Base-by-base conservation (phyloP, 2,888 invertebrate species). In the Macrophya annulata region DNA sequence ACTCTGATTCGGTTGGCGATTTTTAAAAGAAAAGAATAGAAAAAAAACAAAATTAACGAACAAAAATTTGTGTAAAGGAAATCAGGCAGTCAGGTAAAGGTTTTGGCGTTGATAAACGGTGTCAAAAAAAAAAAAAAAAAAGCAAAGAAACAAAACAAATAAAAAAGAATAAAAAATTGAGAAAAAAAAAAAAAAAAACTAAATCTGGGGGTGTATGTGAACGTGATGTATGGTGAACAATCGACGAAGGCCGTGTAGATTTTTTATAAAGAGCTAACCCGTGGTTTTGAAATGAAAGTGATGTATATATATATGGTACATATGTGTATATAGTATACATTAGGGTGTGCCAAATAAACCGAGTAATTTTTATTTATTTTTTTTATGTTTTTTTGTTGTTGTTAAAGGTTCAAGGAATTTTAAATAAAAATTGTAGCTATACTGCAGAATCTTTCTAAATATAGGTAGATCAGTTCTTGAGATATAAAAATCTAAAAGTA, bases 51-150 rank as follows among this genome's bases (percentile, higher is more conserved):
- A 45, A 45, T 45, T n/a, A 31, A 48, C 12, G 9, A 43, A 43
- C 10, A n/a, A 51, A 51, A 51, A 51, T n/a, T 10, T n/a, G n/a
- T 51, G 51, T 51, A 51, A n/a, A n/a, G 17, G 51, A 51, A 51
- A 55, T 55, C 55, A 55, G 55, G n/a, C n/a, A 55, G 55, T 55
- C 55, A 55, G 55, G n/a, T n/a, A 8, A 55, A 55, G 55, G 8
- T 55, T 55, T 55, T n/a, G 55, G 55, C 55, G n/a, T 55, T 55
- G 55, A 55, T 55, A 55, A 55, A 55, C 55, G 55, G 55, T 55
- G 55, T 1, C 6, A 55, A 51, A 5, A 51, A 51, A 6, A 17
- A n/a, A 55, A 8, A n/a, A 55, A n/a, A 51, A 51, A 51, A 17
- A 17, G 0, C 15, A 48, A 48, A 48, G 15, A 12, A 4, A 48